phyloP scores from a whole-genome alignment of 2,797 vertebrate species.

The Microctenopoma stevenorrisi region DNA sequence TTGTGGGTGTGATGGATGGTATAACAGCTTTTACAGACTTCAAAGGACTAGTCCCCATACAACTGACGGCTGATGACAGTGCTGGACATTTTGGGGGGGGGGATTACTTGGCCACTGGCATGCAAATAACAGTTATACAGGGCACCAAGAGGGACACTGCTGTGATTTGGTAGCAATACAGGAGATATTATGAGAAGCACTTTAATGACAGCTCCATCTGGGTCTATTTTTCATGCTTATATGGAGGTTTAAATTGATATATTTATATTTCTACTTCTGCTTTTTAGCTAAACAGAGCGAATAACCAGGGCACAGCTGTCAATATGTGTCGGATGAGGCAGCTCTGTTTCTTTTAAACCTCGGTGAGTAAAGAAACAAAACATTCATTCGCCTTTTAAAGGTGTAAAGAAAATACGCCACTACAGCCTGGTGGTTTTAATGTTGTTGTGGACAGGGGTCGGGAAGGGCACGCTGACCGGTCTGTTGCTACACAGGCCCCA shows the following conservation, averaged over 20 bases:
- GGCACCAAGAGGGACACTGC: conserved; percentile 6
- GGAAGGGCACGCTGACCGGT: no score
- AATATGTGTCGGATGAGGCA: neutral
- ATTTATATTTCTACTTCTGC: neutral
- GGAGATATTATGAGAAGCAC: conserved; percentile 2
- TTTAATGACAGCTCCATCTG: conserved; percentile 6
- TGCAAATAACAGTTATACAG: conserved; percentile 32
- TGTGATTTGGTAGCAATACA: conserved; percentile 16
- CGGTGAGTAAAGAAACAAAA: neutral
- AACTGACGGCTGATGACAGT: conserved; percentile 43
- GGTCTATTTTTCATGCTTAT: neutral
- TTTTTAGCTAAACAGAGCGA: neutral
- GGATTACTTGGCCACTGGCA: conserved; percentile 38
- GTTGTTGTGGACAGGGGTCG: no score
- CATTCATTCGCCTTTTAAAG: conserved; percentile 19
- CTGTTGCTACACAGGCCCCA: no score
- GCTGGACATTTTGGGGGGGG: conserved; percentile 8
- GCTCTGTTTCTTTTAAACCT: conserved; percentile 7
- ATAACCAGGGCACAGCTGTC: neutral
- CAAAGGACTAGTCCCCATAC: conserved; percentile 47
- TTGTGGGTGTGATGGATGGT: conserved; percentile 29
- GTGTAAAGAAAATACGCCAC: conserved; percentile 32
- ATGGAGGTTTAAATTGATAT: neutral
- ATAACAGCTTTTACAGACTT: conserved; percentile 48
- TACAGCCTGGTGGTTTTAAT: no score